Evolutionary conservation across 2,113 vertebrate genomes (phyloP).

Genomic region (Rutilus rutilus): DNA sequence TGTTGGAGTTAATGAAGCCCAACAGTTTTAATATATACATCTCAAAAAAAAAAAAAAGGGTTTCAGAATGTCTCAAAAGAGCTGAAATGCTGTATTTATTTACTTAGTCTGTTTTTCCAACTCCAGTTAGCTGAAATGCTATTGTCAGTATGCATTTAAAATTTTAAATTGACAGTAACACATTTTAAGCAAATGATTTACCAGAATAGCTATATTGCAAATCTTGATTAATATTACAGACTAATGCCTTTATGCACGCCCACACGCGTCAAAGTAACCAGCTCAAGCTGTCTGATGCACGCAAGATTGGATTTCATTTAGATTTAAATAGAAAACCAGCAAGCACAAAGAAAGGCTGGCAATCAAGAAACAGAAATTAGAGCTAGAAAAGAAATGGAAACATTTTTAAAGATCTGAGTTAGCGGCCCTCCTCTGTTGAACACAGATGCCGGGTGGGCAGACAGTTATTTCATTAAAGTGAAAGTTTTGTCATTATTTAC

Average conservation of each 20-base stretch:
- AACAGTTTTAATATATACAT: not conserved
- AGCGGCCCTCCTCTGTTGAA: not conserved
- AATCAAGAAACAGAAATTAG: constrained; percentile 8
- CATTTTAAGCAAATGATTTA: constrained; percentile 22
- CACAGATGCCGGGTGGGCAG: not conserved
- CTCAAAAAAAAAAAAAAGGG: not conserved
- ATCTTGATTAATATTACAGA: constrained; percentile 38
- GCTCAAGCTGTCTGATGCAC: constrained; percentile 11
- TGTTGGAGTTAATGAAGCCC: not conserved
- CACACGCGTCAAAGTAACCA: constrained; percentile 4
- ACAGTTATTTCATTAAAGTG: not conserved
- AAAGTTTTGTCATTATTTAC: not conserved
- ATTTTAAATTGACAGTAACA: not conserved
- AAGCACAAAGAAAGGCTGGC: not conserved
- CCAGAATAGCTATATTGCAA: constrained; percentile 23
- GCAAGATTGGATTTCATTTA: constrained; percentile 62
- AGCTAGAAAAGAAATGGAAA: constrained; percentile 1
- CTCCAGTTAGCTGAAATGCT: constrained; percentile 28
- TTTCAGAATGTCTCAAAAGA: constrained; percentile 26
- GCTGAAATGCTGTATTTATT: constrained; percentile 5
- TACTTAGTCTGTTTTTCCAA: not conserved
- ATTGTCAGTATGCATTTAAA: constrained; percentile 8
- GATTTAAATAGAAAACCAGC: constrained; percentile 59
- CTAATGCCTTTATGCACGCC: constrained; percentile 15
- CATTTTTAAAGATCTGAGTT: not conserved